Conservation (phyloP, 1,140 invertebrate species). For the Nylanderia fulva region DNA sequence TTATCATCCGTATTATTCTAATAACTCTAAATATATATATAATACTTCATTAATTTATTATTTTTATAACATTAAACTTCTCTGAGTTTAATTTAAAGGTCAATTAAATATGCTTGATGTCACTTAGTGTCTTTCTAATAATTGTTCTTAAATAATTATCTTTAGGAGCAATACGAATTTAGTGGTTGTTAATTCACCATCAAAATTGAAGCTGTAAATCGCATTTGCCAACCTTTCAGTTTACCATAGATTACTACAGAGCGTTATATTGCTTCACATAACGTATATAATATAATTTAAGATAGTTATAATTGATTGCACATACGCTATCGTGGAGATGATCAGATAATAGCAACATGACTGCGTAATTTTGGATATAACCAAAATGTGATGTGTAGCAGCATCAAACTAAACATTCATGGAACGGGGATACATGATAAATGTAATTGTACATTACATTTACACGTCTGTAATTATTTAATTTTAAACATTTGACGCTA, state of each 20-base stretch:
- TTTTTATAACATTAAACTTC: neutral
- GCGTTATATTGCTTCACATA: neutral
- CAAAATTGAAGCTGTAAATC: constrained; percentile 19
- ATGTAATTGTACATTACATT: constrained; percentile 15
- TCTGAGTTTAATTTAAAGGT: neutral
- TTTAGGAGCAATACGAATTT: neutral
- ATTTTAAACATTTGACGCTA: neutral
- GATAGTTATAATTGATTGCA: constrained; percentile 31
- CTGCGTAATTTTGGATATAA: constrained; percentile 9
- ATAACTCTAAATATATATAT: too few species aligned
- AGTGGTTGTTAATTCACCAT: constrained; percentile 34
- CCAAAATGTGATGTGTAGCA: neutral
- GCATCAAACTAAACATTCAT: constrained; percentile 4
- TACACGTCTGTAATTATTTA: neutral
- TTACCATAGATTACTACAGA: constrained; percentile 26
- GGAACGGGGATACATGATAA: constrained; percentile 10
- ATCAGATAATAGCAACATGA: neutral
- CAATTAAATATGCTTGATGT: neutral
- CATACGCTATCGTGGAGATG: neutral
- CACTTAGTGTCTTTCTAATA: neutral
- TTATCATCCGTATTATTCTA: neutral
- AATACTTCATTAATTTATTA: neutral
- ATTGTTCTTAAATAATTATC: neutral
- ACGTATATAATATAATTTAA: constrained; percentile 43
- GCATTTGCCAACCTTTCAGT: constrained; percentile 5